Percentiles rank a stretch among this genome's conserved stretches.
Evolutionary conservation across 2,113 vertebrate species (phyloP).

Genomic region (rabbit (Oryctolagus cuniculus)): DNA sequence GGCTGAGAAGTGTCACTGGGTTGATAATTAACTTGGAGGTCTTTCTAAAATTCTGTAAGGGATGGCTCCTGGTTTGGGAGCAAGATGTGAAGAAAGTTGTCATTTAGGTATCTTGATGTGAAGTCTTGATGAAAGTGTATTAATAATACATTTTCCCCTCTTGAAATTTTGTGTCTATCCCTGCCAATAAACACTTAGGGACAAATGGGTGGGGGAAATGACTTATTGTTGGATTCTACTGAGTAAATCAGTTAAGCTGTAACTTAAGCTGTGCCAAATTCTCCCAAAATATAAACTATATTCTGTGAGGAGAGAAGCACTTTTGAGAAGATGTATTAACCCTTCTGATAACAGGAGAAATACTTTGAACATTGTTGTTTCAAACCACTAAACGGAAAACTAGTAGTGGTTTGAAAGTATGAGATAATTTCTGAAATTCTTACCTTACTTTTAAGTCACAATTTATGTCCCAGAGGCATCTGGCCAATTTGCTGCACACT

Average conservation of each 20-base stretch:
- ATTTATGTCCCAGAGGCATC: slow-evolving; percentile 51
- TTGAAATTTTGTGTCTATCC: slow-evolving; percentile 65
- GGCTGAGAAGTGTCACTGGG: not conserved
- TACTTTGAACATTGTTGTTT: not conserved
- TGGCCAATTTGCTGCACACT: slow-evolving; percentile 65
- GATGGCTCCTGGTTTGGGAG: not conserved
- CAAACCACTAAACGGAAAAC: not conserved
- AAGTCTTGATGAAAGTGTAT: slow-evolving; percentile 51
- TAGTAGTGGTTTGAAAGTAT: slow-evolving; percentile 6
- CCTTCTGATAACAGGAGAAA: slow-evolving; percentile 35
- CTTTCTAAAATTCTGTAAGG: slow-evolving; percentile 36
- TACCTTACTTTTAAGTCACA: slow-evolving; percentile 55
- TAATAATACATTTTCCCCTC: slow-evolving; percentile 25
- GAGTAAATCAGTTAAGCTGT: slow-evolving; percentile 67
- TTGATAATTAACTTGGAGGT: slow-evolving; percentile 38
- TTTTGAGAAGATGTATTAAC: slow-evolving; percentile 72
- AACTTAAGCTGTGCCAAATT: slow-evolving; percentile 76
- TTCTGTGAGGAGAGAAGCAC: slow-evolving; percentile 69
- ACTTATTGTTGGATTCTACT: slow-evolving; percentile 63
- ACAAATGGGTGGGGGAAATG: slow-evolving; percentile 34
- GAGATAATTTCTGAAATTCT: slow-evolving; percentile 1
- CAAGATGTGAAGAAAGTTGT: slow-evolving; percentile 1
- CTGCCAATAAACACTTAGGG: slow-evolving; percentile 67
- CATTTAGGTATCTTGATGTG: slow-evolving; percentile 1
- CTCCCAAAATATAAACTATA: slow-evolving; percentile 76